These are phyloP conservation scores for Ametastegia equiseti DNA, from an alignment of 2,888 invertebrate genomes.

Conservation along the genomic window DNA sequence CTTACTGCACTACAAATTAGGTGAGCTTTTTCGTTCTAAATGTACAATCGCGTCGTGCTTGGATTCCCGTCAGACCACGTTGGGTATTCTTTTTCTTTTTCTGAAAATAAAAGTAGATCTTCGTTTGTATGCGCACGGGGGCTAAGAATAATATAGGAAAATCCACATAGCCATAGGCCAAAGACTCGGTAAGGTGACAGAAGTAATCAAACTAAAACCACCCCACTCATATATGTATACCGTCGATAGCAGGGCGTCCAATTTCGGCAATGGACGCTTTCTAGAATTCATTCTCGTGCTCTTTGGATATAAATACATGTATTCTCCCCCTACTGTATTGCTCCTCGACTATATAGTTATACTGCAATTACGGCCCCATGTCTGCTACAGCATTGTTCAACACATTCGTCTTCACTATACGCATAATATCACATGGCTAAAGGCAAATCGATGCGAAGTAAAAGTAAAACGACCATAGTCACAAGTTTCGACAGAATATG, in stretches of 20 bases:
- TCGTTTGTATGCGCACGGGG: background rate
- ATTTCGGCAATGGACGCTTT: constrained; percentile 19
- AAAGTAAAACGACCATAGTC: background rate
- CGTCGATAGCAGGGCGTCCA: constrained; percentile 14
- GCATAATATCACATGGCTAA: background rate
- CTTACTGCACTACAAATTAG: background rate
- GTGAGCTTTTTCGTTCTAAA: background rate
- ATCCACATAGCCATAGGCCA: background rate
- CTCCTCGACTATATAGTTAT: background rate
- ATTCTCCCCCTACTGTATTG: background rate
- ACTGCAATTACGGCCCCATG: background rate
- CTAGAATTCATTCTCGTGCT: constrained; percentile 17
- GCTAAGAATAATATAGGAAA: background rate
- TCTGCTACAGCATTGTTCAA: background rate
- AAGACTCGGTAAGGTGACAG: constrained; percentile 10
- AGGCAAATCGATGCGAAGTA: background rate
- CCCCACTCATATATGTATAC: constrained; percentile 1
- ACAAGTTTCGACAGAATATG: background rate
- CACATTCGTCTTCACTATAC: background rate
- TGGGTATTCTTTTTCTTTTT: background rate
- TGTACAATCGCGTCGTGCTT: background rate
- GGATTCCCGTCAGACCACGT: background rate
- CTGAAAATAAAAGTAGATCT: background rate
- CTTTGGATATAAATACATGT: background rate
- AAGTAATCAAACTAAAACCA: constrained; percentile 37